Evolutionary conservation across 2,113 vertebrate genomes (phyloP).

Genomic region (Nannobrachium achirus): DNA sequence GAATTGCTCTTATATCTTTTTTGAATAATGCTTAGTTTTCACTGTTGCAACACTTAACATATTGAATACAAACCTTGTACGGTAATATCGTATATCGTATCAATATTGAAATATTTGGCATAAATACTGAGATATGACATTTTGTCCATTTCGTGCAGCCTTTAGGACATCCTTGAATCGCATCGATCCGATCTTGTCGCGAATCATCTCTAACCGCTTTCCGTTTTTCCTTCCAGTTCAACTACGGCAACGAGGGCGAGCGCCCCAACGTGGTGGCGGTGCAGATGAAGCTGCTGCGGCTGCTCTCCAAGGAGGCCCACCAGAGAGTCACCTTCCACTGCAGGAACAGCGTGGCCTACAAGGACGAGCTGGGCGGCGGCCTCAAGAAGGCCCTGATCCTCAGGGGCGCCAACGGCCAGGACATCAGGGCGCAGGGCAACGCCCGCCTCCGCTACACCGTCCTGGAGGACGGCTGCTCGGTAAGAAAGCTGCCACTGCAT

Average conservation of each 20-base stretch:
- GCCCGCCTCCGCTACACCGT: slow-evolving; percentile 88
- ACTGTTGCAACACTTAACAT: too few relatives aligned
- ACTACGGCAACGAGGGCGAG: slow-evolving; percentile 85
- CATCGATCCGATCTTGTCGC: too few relatives aligned
- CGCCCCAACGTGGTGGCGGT: slow-evolving; percentile 85
- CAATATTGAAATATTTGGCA: too few relatives aligned
- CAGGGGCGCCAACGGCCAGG: slow-evolving; percentile 89
- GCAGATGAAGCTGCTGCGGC: slow-evolving; percentile 93
- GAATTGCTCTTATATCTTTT: too few relatives aligned
- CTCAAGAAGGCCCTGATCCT: slow-evolving; percentile 92
- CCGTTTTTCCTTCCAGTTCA: slow-evolving; percentile 79
- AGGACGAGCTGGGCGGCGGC: slow-evolving; percentile 83
- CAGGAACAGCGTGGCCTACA: slow-evolving; percentile 91
- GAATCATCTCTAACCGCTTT: too few relatives aligned
- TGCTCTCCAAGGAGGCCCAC: slow-evolving; percentile 92
- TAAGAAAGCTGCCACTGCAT: slow-evolving; percentile 73
- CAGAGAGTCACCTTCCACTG: slow-evolving; percentile 95
- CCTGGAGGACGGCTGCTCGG: slow-evolving; percentile 89
- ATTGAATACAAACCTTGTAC: too few relatives aligned
- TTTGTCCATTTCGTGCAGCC: too few relatives aligned
- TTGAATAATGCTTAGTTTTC: too few relatives aligned
- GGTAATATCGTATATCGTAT: too few relatives aligned
- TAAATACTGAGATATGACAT: too few relatives aligned
- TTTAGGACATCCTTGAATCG: too few relatives aligned
- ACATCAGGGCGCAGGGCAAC: slow-evolving; percentile 90